Evolutionary conservation across 2,888 invertebrate species (phyloP).

Genomic region (Gasteruption jaculator): DNA sequence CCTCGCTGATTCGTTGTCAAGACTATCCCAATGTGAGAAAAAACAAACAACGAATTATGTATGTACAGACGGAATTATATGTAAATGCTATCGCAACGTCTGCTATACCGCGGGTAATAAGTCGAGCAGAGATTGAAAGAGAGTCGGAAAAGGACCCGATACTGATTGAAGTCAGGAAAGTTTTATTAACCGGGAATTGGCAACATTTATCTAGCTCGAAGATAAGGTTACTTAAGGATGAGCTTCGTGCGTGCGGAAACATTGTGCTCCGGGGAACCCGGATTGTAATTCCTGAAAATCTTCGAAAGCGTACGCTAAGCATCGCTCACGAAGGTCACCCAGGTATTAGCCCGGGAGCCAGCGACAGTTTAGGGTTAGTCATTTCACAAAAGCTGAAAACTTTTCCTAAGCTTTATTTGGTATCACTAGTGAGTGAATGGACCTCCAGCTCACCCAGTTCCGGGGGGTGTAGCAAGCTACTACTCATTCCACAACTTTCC

Average conservation of each 20-base stretch:
- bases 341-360: too few relatives aligned
- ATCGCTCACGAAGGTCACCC: conserved; percentile 37
- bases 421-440: too few relatives aligned
- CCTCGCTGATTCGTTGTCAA: conserved; percentile 35
- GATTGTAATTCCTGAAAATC: conserved; percentile 23
- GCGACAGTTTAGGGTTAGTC: too few relatives aligned
- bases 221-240: conserved; percentile 14
- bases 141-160: conserved; percentile 16
- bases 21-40: conserved; percentile 17
- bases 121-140: conserved; percentile 14
- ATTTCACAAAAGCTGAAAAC: too few relatives aligned
- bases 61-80: conserved; percentile 2
- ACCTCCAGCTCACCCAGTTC: too few relatives aligned
- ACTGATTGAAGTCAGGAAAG: conserved; percentile 14
- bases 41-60: not conserved
- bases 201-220: conserved; percentile 9
- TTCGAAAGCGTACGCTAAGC: conserved; percentile 22
- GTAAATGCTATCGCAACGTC: too few relatives aligned
- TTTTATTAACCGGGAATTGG: conserved; percentile 17
- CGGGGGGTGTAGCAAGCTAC: too few relatives aligned
- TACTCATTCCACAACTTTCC: too few relatives aligned
- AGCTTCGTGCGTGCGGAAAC: conserved; percentile 16
- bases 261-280: conserved; percentile 20
- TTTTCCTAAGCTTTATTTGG: too few relatives aligned
- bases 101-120: conserved; percentile 3